Percentiles rank a stretch among this genome's conserved stretches.
Conservation (phyloP, 1,140 invertebrate species). For the Rhizoglyphus robini region DNA sequence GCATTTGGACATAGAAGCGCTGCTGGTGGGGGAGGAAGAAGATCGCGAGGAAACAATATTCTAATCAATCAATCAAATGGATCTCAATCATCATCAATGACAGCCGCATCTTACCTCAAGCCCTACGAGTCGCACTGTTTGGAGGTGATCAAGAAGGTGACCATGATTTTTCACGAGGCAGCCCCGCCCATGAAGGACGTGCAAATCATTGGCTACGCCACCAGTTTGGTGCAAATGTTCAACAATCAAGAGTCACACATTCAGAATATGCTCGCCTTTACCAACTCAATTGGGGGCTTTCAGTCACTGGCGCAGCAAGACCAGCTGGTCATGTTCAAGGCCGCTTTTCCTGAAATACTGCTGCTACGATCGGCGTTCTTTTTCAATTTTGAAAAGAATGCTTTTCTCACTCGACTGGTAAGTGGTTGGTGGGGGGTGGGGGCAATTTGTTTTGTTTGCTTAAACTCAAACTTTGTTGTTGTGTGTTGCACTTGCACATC, state of each 20-base stretch:
- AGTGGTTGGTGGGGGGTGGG: too few relatives aligned
- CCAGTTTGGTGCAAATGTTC: not conserved
- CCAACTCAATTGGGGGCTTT: not conserved
- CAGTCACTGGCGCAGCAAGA: not conserved
- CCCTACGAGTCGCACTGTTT: not conserved
- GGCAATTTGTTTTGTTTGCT: not conserved
- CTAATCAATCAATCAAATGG: too few relatives aligned
- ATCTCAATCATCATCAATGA: too few relatives aligned
- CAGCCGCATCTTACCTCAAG: not conserved
- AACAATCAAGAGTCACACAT: not conserved
- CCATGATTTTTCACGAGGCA: not conserved
- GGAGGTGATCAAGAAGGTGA: too few relatives aligned
- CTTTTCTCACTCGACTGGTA: not conserved
- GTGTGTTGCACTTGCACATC: too few relatives aligned
- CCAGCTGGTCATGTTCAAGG: not conserved
- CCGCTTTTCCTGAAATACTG: not conserved
- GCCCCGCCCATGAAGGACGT: not conserved
- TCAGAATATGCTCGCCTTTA: not conserved
- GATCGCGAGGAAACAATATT: too few relatives aligned
- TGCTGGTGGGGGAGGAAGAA: not conserved
- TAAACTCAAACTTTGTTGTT: too few relatives aligned
- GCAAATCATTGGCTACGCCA: not conserved
- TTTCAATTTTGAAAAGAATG: not conserved
- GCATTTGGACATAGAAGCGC: not conserved
- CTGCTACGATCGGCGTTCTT: not conserved